Conservation (phyloP, 1,140 invertebrate genomes). For the Drosophila bifasciata region DNA sequence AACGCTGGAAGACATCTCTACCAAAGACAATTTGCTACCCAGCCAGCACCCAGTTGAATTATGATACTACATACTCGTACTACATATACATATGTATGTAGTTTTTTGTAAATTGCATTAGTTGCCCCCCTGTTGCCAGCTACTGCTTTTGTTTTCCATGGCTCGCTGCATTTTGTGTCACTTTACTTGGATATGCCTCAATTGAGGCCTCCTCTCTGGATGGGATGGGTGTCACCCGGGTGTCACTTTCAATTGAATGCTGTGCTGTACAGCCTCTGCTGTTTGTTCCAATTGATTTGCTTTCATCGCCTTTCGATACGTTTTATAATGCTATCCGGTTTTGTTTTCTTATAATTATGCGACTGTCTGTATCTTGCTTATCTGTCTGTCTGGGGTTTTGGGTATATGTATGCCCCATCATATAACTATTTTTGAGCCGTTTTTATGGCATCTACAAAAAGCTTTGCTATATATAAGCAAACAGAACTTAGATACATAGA, state of each 20-base stretch:
- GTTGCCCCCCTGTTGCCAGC: no score
- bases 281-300: slow-evolving; percentile 75
- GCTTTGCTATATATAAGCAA: no score
- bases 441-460: no score
- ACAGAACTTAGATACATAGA: no score
- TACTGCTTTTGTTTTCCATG: no score
- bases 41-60: slow-evolving; percentile 23
- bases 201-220: slow-evolving; percentile 37
- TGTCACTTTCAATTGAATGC: slow-evolving; percentile 45
- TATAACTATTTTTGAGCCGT: no score
- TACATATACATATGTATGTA: no score
- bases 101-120: no score
- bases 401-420: no score
- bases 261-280: neutral
- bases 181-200: slow-evolving; percentile 52
- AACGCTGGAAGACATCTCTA: slow-evolving; percentile 31
- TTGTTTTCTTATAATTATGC: neutral
- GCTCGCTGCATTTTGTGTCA: slow-evolving; percentile 1
- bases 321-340: slow-evolving; percentile 38
- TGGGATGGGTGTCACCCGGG: slow-evolving; percentile 7
- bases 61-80: no score
- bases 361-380: no score
- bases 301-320: slow-evolving; percentile 39
- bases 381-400: no score
- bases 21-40: slow-evolving; percentile 14